phyloP scores from a whole-genome alignment of 1,140 invertebrate species.

The Drosophila lacteicornis region DNA sequence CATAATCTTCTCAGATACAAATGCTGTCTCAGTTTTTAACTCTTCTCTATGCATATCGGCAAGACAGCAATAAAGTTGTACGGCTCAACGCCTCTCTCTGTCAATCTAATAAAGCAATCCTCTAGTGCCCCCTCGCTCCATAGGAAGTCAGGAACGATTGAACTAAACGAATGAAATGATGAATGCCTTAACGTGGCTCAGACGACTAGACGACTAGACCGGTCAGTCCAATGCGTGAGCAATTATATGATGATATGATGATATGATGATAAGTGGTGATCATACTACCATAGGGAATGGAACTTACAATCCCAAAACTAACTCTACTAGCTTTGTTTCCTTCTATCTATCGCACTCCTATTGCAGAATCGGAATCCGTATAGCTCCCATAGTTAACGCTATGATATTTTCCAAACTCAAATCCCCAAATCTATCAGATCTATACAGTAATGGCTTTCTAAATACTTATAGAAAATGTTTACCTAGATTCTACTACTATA shows the following conservation, averaged over 20 bases:
- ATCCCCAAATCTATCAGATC: constrained; percentile 58
- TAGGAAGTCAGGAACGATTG: constrained; percentile 64
- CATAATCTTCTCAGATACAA: neutral
- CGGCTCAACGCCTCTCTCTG: constrained; percentile 57
- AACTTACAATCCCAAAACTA: constrained; percentile 29
- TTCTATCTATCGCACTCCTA: constrained; percentile 37
- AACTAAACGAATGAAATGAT: constrained; percentile 47
- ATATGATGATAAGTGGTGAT: constrained; percentile 18
- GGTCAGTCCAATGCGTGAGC: constrained; percentile 46
- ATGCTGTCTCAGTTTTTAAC: constrained; percentile 14
- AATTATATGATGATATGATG: constrained; percentile 32
- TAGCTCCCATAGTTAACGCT: constrained; percentile 30
- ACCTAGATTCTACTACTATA: constrained; percentile 71
- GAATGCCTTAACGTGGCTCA: constrained; percentile 76
- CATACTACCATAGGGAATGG: constrained; percentile 24
- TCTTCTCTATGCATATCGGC: constrained; percentile 22
- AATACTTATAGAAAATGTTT: constrained; percentile 73
- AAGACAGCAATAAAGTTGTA: constrained; percentile 31
- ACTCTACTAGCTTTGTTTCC: constrained; percentile 31
- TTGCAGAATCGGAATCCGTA: constrained; percentile 55
- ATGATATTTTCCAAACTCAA: constrained; percentile 59
- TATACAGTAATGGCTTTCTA: constrained; percentile 63
- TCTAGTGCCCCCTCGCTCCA: constrained; percentile 70
- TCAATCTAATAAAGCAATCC: constrained; percentile 75
- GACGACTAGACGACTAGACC: constrained; percentile 41